Evolutionary conservation across 2,888 invertebrate genomes (phyloP), one percentile per base, ranked within the genome.

Genomic region (Linnaemya vulpina): DNA sequence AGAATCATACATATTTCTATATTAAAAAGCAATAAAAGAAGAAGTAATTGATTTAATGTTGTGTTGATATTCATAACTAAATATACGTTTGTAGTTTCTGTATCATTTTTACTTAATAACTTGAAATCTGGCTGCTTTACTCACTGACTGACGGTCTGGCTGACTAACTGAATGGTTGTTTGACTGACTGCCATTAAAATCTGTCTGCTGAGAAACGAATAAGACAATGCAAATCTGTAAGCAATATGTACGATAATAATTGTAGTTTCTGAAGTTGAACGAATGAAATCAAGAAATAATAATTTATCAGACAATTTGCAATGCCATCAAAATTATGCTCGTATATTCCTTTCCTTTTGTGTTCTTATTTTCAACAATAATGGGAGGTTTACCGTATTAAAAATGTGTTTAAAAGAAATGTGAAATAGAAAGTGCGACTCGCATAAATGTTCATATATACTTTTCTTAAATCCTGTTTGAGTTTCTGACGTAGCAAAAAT

Each of bases 21-120:
- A 74, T 80, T 79, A 78, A 83, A 73, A 78, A 83, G 20, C 67
- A 77, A 78, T 83, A 75, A 79, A 79, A 75, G 79, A 60, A 35
- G 75, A 79, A 80, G 81, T 81, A 84, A 81, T 84, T 81, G 81
- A 81, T 77, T 81, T 76, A 68, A 74, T 77, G 43, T 82, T 74
- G 73, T 67, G 68, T 77, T 62, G 43, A 74, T 63, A 78, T 74
- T 75, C 46, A 62, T 63, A 51, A 67, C 68, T 53, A 73, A 67
- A 58, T 58, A 75, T 62, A 75, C 49, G 67, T 81, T 58, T 55
- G 81, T 70, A 68, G n/a, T 78, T 30, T 8, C 15, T 51, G 8
- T 65, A 11, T 43, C 51, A 5, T 53, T 71, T 15, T n/a, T 40
- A 15, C 8, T 60, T n/a, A 30, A 62, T 17, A 22, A 35, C 46